phyloP scores from a whole-genome alignment of 2,797 vertebrate species.

The Lutjanus campechanus region DNA sequence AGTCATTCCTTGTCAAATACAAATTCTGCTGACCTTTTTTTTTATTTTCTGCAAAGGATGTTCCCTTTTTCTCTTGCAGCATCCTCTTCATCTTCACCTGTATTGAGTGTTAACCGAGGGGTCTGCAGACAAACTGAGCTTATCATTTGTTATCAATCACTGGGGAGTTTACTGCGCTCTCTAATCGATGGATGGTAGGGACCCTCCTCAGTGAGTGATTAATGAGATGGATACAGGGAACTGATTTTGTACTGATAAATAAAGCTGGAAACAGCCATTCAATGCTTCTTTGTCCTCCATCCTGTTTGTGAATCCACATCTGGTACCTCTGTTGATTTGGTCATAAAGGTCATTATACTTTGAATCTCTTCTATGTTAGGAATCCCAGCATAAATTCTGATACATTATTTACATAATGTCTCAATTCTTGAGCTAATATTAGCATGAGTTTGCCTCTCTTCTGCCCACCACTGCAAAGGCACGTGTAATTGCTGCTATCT shows the following conservation, averaged over 20 bases:
- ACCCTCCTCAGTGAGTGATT: neutral
- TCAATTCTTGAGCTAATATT: constrained; percentile 22
- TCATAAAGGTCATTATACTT: neutral
- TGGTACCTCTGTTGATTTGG: neutral
- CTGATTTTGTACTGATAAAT: neutral
- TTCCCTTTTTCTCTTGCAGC: neutral
- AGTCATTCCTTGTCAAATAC: constrained; percentile 29
- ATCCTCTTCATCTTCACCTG: neutral
- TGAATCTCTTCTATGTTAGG: neutral
- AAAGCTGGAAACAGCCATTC: constrained; percentile 1
- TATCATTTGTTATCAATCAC: constrained; percentile 10
- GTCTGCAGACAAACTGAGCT: neutral
- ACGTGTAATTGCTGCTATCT: constrained; percentile 30
- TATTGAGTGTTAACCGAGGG: neutral
- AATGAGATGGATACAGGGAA: neutral
- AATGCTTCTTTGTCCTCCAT: neutral
- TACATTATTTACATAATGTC: constrained; percentile 6
- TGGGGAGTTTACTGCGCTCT: neutral
- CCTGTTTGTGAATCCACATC: neutral
- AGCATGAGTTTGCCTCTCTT: constrained; percentile 12
- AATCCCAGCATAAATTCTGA: neutral
- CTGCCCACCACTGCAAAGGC: constrained; percentile 22
- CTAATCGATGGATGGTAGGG: constrained; percentile 2
- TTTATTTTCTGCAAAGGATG: neutral
- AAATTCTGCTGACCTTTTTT: constrained; percentile 26